Base-by-base conservation (phyloP, 2,113 vertebrate genomes). In the Xenopus borealis region DNA sequence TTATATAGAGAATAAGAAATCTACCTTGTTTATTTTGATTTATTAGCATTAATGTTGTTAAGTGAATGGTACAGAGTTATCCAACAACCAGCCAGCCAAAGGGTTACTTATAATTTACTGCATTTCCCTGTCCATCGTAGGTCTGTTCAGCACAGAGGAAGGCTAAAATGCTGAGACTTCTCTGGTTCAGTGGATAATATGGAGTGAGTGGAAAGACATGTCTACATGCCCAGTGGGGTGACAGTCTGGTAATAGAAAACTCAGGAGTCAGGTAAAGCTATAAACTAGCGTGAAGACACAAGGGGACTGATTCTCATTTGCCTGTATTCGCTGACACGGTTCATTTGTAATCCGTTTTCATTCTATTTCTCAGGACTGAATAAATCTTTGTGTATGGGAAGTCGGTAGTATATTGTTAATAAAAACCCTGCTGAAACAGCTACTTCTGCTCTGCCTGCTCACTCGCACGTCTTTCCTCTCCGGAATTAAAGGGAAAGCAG, bases 191-290 rank as follows among this genome's bases (percentile, higher is more conserved):
- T 23, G 62, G 65, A 75, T 50, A 62, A 61, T 20, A 27, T 14
- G 7, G 53, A 58, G 55, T 13, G 65, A 62, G 16, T 27, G 52
- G 40, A 62, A 10, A 62, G 58, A 69, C 45, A 53, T 69, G 66
- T 75, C 72, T 69, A 59, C 57, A 11, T 67, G 30, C 72, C 11
- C 10, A 52, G 23, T 46, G 19, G 61, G 65, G 57, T 69, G 66
- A 75, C 72, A 75, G 46, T 67, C 66, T 19, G 30, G 57, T 69
- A 75, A 69, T 75, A 68, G 57, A 62, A 75, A 69, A 53, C 20
- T 19, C 23, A 68, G 58, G 57, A 53, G 16, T 19, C 23, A 68
- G 58, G 57, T 66, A 12, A 8, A 59, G 13, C 57, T 69, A 40
- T 61, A 62, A 62, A 69, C 57, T 19, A 68, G 55, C 14, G 40